These are phyloP conservation scores for Girardinichthys multiradiatus DNA, from an alignment of 2,113 vertebrate genomes.

Conservation along the genomic window DNA sequence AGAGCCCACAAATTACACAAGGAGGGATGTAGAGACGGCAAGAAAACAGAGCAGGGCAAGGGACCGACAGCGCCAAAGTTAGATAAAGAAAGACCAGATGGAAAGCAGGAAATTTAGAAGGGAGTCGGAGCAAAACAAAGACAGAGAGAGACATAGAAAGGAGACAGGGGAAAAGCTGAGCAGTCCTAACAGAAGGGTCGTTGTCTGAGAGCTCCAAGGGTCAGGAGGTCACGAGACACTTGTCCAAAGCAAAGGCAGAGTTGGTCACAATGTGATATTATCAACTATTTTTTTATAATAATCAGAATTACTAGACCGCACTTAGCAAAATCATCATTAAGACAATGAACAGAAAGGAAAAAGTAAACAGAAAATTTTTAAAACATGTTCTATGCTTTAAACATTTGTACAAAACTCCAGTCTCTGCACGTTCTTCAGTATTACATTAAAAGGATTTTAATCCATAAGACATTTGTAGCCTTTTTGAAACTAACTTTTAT, in stretches of 20 bases:
- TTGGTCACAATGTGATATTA: conserved; percentile 6
- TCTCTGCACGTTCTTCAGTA: no score
- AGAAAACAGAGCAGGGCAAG: not conserved
- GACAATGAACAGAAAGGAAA: not conserved
- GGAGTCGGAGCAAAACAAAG: conserved; percentile 33
- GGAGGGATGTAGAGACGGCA: conserved; percentile 21
- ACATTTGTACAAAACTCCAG: no score
- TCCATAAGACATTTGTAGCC: no score
- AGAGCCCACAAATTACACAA: conserved; percentile 28
- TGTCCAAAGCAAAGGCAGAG: conserved; percentile 17
- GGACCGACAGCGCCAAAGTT: conserved; percentile 15
- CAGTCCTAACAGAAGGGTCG: conserved; percentile 53
- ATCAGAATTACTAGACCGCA: not conserved
- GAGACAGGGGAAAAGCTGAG: conserved; percentile 26
- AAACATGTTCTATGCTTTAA: no score
- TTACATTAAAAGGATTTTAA: no score
- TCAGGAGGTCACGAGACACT: conserved; percentile 63
- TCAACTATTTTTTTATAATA: not conserved
- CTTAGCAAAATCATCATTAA: not conserved
- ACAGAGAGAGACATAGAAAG: conserved; percentile 17
- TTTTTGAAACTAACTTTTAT: no score
- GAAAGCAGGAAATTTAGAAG: conserved; percentile 8
- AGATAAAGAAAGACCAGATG: conserved; percentile 16
- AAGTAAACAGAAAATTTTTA: not conserved
- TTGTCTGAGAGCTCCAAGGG: conserved; percentile 58